Evolutionary conservation across 1,140 invertebrate genomes (phyloP).

Genomic region (Andrena cerasifolii): DNA sequence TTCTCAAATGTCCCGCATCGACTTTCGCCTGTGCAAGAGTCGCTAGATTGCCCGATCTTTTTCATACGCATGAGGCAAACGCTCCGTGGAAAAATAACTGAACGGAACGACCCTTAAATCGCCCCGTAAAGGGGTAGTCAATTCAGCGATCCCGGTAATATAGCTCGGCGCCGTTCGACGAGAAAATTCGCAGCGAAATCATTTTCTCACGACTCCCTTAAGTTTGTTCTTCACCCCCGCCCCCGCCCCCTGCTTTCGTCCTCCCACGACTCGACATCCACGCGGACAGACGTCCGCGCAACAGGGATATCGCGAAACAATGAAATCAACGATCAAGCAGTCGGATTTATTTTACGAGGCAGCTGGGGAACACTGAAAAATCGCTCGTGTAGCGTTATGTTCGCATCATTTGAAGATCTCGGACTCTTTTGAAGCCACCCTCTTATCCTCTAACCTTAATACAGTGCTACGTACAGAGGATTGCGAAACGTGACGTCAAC

Average conservation of each 20-base stretch:
- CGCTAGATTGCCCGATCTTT: neutral
- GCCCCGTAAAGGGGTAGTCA: slow-evolving; percentile 11
- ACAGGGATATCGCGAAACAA: neutral
- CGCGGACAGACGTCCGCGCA: neutral
- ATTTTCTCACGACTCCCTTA: neutral
- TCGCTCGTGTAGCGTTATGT: no score
- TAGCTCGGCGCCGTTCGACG: neutral
- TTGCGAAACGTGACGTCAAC: no score
- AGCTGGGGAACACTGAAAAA: no score
- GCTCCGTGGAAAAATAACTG: neutral
- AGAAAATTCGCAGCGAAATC: slow-evolving; percentile 21
- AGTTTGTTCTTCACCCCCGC: no score
- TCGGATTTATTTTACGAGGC: neutral
- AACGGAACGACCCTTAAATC: slow-evolving; percentile 12
- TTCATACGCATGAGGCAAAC: neutral
- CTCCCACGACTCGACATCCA: neutral
- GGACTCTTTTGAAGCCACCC: no score
- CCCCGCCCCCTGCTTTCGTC: neutral
- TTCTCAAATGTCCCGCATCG: no score
- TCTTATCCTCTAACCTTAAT: no score
- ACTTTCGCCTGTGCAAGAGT: neutral
- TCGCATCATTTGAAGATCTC: no score
- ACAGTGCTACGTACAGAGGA: no score
- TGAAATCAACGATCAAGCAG: no score
- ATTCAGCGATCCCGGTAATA: slow-evolving; percentile 12